Evolutionary conservation across 1,140 invertebrate species (phyloP), one percentile per base, ranked within the genome.

Genomic region (Orchestia grillus): DNA sequence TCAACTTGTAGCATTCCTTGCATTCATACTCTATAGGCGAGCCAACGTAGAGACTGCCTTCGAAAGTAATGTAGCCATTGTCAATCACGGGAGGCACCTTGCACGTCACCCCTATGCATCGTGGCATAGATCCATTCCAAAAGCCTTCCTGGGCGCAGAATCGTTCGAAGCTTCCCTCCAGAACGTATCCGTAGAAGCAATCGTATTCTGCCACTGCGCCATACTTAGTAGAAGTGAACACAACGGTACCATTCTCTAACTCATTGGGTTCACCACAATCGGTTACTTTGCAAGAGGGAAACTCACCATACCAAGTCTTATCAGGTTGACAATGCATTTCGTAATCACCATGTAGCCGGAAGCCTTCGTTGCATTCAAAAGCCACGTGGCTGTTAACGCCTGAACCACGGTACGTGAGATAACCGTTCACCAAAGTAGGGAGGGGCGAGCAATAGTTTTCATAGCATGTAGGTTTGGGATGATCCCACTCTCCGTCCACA

Each of bases 351-450:
- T 96, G 94, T 19, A 97, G 62, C 57, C 97, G 96, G 96, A 97
- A 97, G 11, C 97, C 97, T 40, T 97, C 96, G 44, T 97, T 96
- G 96, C 97, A 97, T 41, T 95, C 96, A 95, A 97, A 97, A 23
- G 95, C 96, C 28, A 97, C 96, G 96, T 97, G 87, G 88, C 97
- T 96, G 44, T 96, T 96, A 23, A 96, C 45, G 3, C 96, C 96
- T 44, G 96, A 97, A 0, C 96, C 96, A 96, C 95, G 91, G 53
- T 97, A 97, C 43, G 95, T 87, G 28, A 96, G 96, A 77, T 91
- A 95, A 28, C 96, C 96, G 96, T 97, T 96, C 19, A 57, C 87
- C n/a, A 96, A 45, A 44, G 96, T 28, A 40, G 47, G 57, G 11
- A 97, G 53, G n/a, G 96, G 96, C 23, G 95, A 88, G 90, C 96